phyloP scores from a whole-genome alignment of 2,113 vertebrate species.

The Himantopus leucocephalus region DNA sequence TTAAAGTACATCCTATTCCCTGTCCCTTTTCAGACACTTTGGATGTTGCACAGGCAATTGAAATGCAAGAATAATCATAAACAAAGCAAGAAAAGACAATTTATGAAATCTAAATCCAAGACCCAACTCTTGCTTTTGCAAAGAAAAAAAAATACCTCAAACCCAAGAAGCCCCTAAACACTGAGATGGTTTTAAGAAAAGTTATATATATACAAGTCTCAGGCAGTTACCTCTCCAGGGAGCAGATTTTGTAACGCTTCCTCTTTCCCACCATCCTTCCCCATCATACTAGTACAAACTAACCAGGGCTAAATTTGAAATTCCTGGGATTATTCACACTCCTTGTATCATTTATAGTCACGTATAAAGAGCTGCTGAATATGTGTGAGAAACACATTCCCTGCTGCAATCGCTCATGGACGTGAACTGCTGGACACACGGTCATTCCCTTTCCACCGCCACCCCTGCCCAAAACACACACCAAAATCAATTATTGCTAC shows the following conservation, averaged over 20 bases:
- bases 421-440: neutral
- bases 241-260: conserved; percentile 46
- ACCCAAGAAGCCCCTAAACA: neutral
- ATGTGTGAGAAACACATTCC: neutral
- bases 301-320: conserved; percentile 24
- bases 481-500: conserved; percentile 22
- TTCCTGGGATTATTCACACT: conserved; percentile 23
- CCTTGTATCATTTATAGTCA: neutral
- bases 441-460: neutral
- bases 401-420: neutral
- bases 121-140: neutral
- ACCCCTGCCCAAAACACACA: neutral
- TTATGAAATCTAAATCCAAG: neutral
- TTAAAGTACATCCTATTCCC: conserved; percentile 37
- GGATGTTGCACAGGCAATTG: neutral
- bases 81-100: neutral
- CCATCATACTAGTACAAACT: neutral
- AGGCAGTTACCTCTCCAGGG: conserved; percentile 35
- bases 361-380: neutral
- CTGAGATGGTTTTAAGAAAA: conserved; percentile 42
- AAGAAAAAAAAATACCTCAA: neutral
- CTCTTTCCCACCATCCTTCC: conserved; percentile 10
- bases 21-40: conserved; percentile 23
- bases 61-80: conserved; percentile 35
- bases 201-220: conserved; percentile 49